phyloP scores from a whole-genome alignment of 2,113 vertebrate genomes.

The Carlito syrichta region DNA sequence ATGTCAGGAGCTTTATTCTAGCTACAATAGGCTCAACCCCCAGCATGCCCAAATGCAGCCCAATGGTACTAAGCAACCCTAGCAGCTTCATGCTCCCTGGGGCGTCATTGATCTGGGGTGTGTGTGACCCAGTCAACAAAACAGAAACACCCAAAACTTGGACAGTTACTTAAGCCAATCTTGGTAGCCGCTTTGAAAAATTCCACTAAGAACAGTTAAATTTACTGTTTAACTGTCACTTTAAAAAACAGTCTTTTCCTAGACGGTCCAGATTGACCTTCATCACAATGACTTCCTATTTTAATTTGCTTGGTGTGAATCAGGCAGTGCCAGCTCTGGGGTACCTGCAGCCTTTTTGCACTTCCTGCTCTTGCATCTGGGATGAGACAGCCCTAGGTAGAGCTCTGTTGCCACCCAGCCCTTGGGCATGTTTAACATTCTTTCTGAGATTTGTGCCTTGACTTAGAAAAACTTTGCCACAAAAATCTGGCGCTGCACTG shows the following conservation, averaged over 20 bases:
- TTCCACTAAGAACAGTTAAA: background rate
- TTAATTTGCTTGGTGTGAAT: slow-evolving; percentile 8
- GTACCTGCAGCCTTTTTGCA: background rate
- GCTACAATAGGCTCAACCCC: too few species aligned
- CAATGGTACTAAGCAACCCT: too few species aligned
- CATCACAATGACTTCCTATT: background rate
- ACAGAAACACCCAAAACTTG: background rate
- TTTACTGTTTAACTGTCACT: background rate
- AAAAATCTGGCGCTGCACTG: background rate
- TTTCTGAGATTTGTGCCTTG: slow-evolving; percentile 46
- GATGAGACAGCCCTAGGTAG: background rate
- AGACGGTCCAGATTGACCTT: background rate
- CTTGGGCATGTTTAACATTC: slow-evolving; percentile 1
- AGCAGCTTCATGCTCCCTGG: too few species aligned
- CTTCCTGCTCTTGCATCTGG: background rate
- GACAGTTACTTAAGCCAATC: background rate
- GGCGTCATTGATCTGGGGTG: too few species aligned
- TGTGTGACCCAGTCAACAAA: background rate
- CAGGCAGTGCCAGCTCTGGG: background rate
- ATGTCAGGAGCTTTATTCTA: too few species aligned
- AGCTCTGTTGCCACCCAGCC: background rate
- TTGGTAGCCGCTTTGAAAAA: background rate
- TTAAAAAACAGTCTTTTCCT: background rate
- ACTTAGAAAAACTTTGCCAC: background rate
- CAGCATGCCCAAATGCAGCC: too few species aligned